Evolutionary conservation across 2,888 invertebrate genomes (phyloP).

Genomic region (Mimachlamys varia): DNA sequence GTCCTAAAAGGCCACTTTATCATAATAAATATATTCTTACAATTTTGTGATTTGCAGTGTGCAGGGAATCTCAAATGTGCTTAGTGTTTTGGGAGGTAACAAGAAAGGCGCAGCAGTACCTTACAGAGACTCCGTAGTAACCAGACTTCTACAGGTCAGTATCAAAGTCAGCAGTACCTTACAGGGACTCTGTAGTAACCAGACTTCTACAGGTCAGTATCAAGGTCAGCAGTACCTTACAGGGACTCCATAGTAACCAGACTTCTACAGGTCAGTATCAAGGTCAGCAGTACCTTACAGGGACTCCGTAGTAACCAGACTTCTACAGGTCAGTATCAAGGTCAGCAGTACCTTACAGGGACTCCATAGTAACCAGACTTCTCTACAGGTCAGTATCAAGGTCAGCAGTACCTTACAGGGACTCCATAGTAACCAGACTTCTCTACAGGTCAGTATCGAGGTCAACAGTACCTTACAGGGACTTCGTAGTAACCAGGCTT

Average conservation of each 20-base stretch:
- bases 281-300: slow-evolving; percentile 48
- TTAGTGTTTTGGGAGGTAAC: slow-evolving; percentile 68
- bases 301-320: no score
- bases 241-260: slow-evolving; percentile 75
- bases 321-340: slow-evolving; percentile 39
- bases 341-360: slow-evolving; percentile 74
- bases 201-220: no score
- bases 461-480: no score
- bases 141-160: slow-evolving; percentile 74
- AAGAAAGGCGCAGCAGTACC: slow-evolving; percentile 74
- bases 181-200: no score
- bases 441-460: slow-evolving; percentile 71
- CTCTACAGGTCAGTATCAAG: slow-evolving; percentile 65
- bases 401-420: slow-evolving; percentile 74
- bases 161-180: no score
- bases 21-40: background rate
- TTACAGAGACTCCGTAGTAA: slow-evolving; percentile 75
- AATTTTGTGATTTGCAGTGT: slow-evolving; percentile 56
- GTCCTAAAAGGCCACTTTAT: no score
- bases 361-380: slow-evolving; percentile 73
- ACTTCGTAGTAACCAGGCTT: no score
- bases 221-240: slow-evolving; percentile 71
- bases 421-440: slow-evolving; percentile 73
- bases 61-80: slow-evolving; percentile 66
- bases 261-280: slow-evolving; percentile 69